phyloP scores from a whole-genome alignment of 2,113 vertebrate genomes.

The Sminthopsis crassicaudata region DNA sequence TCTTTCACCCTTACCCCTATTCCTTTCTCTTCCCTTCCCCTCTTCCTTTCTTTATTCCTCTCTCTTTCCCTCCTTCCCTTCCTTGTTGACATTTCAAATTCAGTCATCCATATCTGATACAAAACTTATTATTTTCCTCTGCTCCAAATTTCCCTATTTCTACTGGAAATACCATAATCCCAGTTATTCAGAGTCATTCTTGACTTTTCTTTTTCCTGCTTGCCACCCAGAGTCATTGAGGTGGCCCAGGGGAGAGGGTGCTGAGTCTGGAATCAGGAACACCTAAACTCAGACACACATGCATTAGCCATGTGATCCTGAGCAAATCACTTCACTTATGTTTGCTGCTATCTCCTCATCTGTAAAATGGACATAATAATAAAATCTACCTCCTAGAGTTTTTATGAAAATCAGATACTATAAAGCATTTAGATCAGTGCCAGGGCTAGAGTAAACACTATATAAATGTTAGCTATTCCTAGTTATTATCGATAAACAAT shows the following conservation, averaged over 20 bases:
- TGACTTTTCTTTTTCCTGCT: not conserved
- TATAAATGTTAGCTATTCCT: not conserved
- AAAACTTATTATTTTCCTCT: not conserved
- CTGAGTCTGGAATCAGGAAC: not conserved
- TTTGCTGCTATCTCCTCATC: not conserved
- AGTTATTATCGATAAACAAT: not conserved
- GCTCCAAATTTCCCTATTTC: not conserved
- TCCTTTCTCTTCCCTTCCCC: no score
- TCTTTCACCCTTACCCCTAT: no score
- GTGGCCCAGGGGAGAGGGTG: not conserved
- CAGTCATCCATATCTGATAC: not conserved
- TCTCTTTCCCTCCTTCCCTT: not conserved
- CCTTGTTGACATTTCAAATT: not conserved
- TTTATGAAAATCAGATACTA: not conserved
- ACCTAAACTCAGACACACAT: not conserved
- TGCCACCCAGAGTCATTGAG: not conserved
- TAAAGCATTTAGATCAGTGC: not conserved
- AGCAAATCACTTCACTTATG: not conserved
- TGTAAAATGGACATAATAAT: not conserved
- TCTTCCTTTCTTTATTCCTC: no score
- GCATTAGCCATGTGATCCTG: not conserved
- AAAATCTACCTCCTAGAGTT: not conserved
- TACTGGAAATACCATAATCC: not conserved
- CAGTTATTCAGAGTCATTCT: not conserved
- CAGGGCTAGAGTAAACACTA: not conserved